phyloP scores from a whole-genome alignment of 2,888 invertebrate genomes.

The Epicampocera succincta region DNA sequence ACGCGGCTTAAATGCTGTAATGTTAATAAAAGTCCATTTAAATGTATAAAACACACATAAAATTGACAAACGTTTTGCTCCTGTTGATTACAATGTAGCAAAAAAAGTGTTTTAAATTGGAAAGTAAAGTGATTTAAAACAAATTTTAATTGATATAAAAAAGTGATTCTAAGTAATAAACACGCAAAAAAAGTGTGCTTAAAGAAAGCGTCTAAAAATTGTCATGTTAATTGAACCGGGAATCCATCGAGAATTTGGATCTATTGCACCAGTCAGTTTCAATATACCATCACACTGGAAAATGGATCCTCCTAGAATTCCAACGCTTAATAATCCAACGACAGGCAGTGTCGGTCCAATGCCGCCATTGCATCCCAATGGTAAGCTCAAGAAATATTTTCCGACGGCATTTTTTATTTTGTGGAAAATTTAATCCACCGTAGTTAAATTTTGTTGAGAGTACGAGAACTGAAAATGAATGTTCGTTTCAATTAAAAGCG shows the following conservation, averaged over 20 bases:
- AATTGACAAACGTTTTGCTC: not conserved
- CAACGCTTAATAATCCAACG: constrained; percentile 72
- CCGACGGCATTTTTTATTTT: constrained; percentile 37
- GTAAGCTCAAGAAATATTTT: constrained; percentile 73
- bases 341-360: constrained; percentile 72
- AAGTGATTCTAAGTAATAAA: constrained; percentile 21
- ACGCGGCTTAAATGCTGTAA: not conserved
- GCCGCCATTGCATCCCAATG: constrained; percentile 76
- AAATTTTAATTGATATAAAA: not conserved
- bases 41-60: not conserved
- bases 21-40: constrained; percentile 5
- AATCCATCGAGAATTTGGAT: constrained; percentile 81
- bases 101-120: not conserved
- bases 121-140: not conserved
- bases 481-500: too few relatives aligned
- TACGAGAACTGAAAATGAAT: too few relatives aligned
- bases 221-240: constrained; percentile 82
- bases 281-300: constrained; percentile 80
- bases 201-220: constrained; percentile 79
- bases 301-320: constrained; percentile 80
- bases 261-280: constrained; percentile 80
- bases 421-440: not conserved
- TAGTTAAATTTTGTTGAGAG: too few relatives aligned
- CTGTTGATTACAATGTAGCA: not conserved
- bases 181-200: constrained; percentile 44